Evolutionary conservation across 1,140 invertebrate genomes (phyloP).

Genomic region (Bursaphelenchus mucronatus): DNA sequence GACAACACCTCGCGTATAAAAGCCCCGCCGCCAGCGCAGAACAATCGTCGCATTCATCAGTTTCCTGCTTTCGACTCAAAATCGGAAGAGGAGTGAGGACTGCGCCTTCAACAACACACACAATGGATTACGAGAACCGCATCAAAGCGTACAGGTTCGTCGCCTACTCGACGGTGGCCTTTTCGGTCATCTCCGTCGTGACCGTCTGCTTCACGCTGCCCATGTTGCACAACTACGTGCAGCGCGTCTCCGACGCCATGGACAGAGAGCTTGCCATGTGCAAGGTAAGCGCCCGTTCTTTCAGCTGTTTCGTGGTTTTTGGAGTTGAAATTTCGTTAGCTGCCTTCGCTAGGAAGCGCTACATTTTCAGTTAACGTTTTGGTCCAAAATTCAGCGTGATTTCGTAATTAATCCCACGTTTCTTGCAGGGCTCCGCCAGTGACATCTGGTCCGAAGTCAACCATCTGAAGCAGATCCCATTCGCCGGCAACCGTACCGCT

Average conservation of each 20-base stretch:
- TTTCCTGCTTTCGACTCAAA: background rate
- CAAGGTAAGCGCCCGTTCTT: conserved; percentile 43
- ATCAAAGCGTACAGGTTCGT: conserved; percentile 49
- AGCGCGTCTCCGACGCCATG: conserved; percentile 51
- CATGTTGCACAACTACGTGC: conserved; percentile 56
- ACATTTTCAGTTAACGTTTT: background rate
- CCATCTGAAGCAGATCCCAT: conserved; percentile 52
- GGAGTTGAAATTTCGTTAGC: background rate
- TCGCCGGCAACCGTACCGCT: conserved; percentile 48
- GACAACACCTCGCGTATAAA: too few relatives aligned
- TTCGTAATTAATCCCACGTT: background rate
- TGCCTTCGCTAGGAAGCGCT: background rate
- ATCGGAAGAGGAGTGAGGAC: conserved; percentile 5
- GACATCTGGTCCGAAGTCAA: conserved; percentile 59
- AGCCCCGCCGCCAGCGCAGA: too few relatives aligned
- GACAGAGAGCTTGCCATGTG: conserved; percentile 52
- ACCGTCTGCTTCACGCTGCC: conserved; percentile 54
- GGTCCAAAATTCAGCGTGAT: background rate
- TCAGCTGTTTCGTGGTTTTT: background rate
- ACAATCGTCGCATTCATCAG: too few relatives aligned
- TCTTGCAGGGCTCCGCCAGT: conserved; percentile 57
- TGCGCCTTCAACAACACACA: conserved; percentile 6
- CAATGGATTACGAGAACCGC: conserved; percentile 38
- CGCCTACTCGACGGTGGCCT: conserved; percentile 47
- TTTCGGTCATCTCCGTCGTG: conserved; percentile 44